phyloP scores from a whole-genome alignment of 2,888 invertebrate species.

The Sinotaia quadrata region DNA sequence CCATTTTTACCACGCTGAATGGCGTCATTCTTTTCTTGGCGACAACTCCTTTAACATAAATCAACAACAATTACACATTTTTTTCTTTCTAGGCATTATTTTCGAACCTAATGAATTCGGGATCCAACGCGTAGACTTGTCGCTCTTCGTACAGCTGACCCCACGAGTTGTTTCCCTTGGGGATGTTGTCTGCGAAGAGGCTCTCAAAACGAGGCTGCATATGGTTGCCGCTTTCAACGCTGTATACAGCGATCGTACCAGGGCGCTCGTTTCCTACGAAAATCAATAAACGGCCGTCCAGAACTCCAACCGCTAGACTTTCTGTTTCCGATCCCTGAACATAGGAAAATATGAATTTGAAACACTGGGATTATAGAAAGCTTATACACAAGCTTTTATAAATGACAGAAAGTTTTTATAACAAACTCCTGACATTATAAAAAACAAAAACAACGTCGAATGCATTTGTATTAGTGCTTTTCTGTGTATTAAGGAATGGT shows the following conservation, averaged over 20 bases:
- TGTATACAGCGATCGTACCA: constrained; percentile 52
- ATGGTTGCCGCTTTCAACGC: constrained; percentile 34
- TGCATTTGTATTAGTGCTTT: no score
- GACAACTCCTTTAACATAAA: neutral
- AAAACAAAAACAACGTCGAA: no score
- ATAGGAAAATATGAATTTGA: neutral
- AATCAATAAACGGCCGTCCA: constrained; percentile 43
- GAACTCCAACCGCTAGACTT: constrained; percentile 44
- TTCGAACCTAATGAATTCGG: constrained; percentile 55
- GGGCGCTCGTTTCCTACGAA: constrained; percentile 59
- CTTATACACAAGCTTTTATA: no score
- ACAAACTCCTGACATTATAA: no score
- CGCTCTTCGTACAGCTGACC: constrained; percentile 39
- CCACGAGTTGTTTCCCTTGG: constrained; percentile 35
- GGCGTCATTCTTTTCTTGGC: neutral
- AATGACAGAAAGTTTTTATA: no score
- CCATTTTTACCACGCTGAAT: no score
- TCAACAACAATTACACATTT: neutral
- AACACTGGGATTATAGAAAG: neutral
- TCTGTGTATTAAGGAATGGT: no score
- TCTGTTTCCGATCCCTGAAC: constrained; percentile 56
- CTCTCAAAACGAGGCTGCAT: constrained; percentile 48
- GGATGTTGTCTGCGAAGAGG: constrained; percentile 38
- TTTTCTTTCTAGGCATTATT: no score
- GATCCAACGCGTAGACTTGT: constrained; percentile 45